These are phyloP conservation scores for Sylvicapra grimmia DNA, from an alignment of 2,113 vertebrate genomes.

Conservation along the genomic window DNA sequence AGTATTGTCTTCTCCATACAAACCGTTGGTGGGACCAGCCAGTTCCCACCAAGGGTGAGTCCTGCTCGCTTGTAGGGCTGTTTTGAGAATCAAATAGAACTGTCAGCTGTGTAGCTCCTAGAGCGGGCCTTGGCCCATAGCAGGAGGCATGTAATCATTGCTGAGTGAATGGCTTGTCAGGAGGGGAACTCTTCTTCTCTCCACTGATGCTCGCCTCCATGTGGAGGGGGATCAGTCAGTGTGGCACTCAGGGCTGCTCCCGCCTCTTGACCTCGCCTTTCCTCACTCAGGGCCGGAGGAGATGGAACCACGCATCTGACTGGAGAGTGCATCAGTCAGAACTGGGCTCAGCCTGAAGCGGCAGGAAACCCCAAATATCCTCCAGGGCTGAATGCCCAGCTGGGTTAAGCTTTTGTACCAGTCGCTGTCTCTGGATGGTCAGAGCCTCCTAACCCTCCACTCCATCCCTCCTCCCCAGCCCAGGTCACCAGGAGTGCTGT, in stretches of 20 bases:
- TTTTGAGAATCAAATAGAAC: too few species aligned
- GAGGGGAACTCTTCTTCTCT: background rate
- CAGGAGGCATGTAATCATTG: background rate
- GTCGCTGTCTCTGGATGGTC: background rate
- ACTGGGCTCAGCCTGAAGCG: background rate
- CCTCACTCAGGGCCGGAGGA: background rate
- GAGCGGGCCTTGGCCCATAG: background rate
- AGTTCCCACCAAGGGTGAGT: background rate
- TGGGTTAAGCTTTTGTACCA: background rate
- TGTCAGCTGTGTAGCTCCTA: background rate
- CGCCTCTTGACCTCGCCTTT: background rate
- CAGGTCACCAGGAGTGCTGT: background rate
- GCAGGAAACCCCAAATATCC: background rate
- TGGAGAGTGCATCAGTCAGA: background rate
- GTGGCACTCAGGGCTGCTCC: background rate
- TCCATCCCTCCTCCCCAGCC: background rate
- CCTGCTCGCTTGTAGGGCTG: too few species aligned
- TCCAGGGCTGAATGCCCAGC: background rate
- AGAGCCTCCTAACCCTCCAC: too few species aligned
- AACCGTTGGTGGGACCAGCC: background rate
- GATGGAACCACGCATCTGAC: background rate
- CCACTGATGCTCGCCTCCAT: accelerated
- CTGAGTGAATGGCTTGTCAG: background rate
- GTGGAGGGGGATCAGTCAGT: background rate
- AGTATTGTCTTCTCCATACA: background rate